Evolutionary conservation across 1,140 invertebrate species (phyloP).

Genomic region (Caenorhabditis brenneri): DNA sequence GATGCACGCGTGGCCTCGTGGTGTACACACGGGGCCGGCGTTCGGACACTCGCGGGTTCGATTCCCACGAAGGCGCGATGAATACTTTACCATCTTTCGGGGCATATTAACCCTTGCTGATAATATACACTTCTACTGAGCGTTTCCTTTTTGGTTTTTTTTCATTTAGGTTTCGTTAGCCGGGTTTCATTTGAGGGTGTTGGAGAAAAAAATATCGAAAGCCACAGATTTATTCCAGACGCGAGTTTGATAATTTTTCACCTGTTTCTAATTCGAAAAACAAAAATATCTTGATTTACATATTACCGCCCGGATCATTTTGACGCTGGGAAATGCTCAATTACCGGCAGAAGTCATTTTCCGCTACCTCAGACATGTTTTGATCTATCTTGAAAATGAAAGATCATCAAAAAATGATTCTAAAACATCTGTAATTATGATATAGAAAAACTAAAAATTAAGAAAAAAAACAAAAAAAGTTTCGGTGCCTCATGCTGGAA

Average conservation of each 20-base stretch:
- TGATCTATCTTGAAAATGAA: too few relatives aligned
- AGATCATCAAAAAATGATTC: too few relatives aligned
- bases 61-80: background rate
- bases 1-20: constrained; percentile 1
- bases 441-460: too few relatives aligned
- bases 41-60: background rate
- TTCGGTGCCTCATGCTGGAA: constrained; percentile 62
- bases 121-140: constrained; percentile 25
- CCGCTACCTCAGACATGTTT: too few relatives aligned
- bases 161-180: too few relatives aligned
- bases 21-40: background rate
- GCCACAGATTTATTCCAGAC: too few relatives aligned
- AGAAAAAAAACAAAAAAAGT: background rate
- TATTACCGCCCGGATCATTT: background rate
- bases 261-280: too few relatives aligned
- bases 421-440: too few relatives aligned
- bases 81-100: constrained; percentile 38
- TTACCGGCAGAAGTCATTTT: background rate
- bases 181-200: too few relatives aligned
- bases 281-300: too few relatives aligned
- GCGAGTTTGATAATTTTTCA: too few relatives aligned
- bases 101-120: constrained; percentile 28
- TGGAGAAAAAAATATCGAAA: too few relatives aligned
- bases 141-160: background rate
- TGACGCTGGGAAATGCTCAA: background rate